These are phyloP conservation scores for Erebia ligea DNA, from an alignment of 2,888 invertebrate species.

Conservation along the genomic window DNA sequence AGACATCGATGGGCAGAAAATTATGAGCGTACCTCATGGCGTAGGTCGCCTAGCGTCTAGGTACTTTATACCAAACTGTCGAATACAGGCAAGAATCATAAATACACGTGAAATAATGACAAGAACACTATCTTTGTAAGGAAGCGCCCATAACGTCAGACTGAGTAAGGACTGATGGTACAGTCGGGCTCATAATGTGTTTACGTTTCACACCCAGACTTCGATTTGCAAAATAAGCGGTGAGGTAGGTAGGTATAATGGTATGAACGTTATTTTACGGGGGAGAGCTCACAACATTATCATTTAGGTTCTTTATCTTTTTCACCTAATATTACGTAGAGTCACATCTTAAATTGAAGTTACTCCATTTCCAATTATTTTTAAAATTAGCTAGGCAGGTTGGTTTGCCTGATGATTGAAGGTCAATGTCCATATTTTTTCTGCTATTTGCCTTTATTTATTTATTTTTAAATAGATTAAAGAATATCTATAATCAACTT, in stretches of 20 bases:
- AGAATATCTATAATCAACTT: no score
- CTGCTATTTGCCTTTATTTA: no score
- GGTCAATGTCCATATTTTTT: no score
- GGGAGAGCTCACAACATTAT: constrained; percentile 9
- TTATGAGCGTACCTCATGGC: not conserved
- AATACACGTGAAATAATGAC: constrained; percentile 36
- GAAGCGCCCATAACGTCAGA: constrained; percentile 38
- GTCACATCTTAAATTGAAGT: not conserved
- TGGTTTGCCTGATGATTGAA: no score
- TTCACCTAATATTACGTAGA: not conserved
- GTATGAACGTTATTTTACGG: constrained; percentile 13
- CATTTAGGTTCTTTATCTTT: not conserved
- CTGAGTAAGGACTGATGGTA: constrained; percentile 33
- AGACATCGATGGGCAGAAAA: not conserved
- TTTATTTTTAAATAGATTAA: no score
- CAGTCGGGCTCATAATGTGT: constrained; percentile 34
- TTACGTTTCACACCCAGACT: constrained; percentile 37
- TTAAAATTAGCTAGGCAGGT: no score
- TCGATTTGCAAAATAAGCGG: constrained; percentile 37
- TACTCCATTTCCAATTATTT: not conserved
- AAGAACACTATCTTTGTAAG: constrained; percentile 35
- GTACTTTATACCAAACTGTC: constrained; percentile 12
- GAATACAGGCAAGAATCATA: constrained; percentile 29
- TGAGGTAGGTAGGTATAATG: constrained; percentile 14
- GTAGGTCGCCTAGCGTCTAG: not conserved